Evolutionary conservation across 2,797 vertebrate genomes (phyloP), one percentile per base, ranked within the genome.

Genomic region (Acipenser transmontanus): DNA sequence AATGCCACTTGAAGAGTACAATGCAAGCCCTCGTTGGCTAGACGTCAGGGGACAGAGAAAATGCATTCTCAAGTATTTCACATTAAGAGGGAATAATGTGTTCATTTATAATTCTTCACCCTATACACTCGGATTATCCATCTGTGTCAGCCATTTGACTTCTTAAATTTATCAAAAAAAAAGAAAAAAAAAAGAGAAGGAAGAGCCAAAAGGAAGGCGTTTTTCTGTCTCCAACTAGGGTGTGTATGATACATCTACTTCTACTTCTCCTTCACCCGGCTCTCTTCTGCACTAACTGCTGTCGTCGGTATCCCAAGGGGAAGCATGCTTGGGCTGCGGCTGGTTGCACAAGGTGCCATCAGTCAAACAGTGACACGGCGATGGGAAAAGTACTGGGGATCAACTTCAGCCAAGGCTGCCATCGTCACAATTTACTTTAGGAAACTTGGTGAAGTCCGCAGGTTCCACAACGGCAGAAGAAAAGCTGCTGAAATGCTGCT

Each of bases 1-100:
- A 96, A 97, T 96, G 95, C 92, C 93, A 96, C 94, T 95, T 93
- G 93, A 94, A 93, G 92, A 95, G 92, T 87, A 93, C 91, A 93
- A 93, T 95, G 89, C 68, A 65, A 92, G 91, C 91, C 92, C 94
- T 93, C 91, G 91, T 91, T 89, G 91, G 88, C 88, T 87, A 84
- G 91, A 93, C 93, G 92, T 91, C 88, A 91, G 75, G 91, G 89
- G 89, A 92, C 85, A 8, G 47, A 84, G 86, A 88, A 89, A 89
- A 91, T 87, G 89, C 88, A 89, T 88, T 88, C 90, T 89, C 88
- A 91, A 90, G 88, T 90, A 90, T 91, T 93, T 91, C 89, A 91
- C 92, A 94, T 95, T 94, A 95, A 90, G 91, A 92, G 90, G 91
- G 89, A 89, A 93, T 96, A 95, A 97, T 96, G 93, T 94, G 93